phyloP scores from a whole-genome alignment of 2,888 invertebrate genomes.

The Pheosia gnoma region DNA sequence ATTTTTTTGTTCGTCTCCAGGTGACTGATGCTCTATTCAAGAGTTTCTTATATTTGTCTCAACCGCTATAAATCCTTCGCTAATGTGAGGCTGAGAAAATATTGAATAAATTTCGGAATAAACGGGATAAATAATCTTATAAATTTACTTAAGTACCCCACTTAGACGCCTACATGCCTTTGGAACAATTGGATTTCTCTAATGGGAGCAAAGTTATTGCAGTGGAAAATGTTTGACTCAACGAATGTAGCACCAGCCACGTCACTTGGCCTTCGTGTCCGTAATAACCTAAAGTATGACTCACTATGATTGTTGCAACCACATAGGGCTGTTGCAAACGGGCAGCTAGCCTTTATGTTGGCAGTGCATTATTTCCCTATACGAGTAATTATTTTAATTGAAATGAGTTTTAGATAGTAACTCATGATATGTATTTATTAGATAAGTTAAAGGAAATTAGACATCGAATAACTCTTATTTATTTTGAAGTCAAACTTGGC shows the following conservation, averaged over 20 bases:
- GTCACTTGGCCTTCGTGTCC: conserved; percentile 61
- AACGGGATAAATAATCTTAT: neutral
- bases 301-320: conserved; percentile 61
- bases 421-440: neutral
- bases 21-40: conserved; percentile 56
- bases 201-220: conserved; percentile 54
- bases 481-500: too few relatives aligned
- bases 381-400: neutral
- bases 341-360: conserved; percentile 40
- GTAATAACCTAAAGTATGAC: conserved; percentile 67
- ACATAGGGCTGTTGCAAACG: conserved; percentile 23
- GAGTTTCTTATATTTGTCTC: conserved; percentile 40
- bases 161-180: conserved; percentile 41
- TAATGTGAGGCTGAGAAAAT: conserved; percentile 10
- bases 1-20: conserved; percentile 60
- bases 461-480: neutral
- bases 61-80: conserved; percentile 12
- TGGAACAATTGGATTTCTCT: conserved; percentile 53
- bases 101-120: neutral
- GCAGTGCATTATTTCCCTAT: neutral
- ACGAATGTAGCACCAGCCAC: conserved; percentile 59
- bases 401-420: neutral
- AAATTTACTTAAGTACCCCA: conserved; percentile 12
- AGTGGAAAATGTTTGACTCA: conserved; percentile 54
- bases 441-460: neutral